phyloP scores from a whole-genome alignment of 2,888 invertebrate genomes.

The Lutraria lutraria region DNA sequence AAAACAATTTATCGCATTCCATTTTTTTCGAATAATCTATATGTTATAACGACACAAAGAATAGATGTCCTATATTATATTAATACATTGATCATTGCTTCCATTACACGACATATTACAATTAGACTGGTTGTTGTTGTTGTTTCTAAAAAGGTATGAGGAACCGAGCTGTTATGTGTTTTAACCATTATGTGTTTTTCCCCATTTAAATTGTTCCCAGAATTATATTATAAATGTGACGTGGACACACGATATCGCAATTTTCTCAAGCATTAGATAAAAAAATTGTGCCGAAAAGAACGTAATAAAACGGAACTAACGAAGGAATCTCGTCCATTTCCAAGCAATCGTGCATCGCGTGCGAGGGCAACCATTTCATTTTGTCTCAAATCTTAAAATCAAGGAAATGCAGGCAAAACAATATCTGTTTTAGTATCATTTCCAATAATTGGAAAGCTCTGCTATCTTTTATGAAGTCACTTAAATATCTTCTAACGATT shows the following conservation, averaged over 20 bases:
- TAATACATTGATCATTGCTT: no score
- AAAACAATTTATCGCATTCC: no score
- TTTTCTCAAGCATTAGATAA: neutral
- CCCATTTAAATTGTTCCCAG: neutral
- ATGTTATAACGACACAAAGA: no score
- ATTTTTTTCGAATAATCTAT: no score
- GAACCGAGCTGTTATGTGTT: no score
- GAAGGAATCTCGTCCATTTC: slow-evolving; percentile 24
- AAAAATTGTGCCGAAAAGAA: neutral
- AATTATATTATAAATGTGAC: neutral
- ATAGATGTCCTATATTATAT: no score
- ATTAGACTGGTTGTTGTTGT: no score
- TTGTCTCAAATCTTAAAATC: slow-evolving; percentile 26
- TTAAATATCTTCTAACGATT: slow-evolving; percentile 38
- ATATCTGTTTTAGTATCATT: slow-evolving; percentile 27
- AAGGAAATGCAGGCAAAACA: slow-evolving; percentile 20
- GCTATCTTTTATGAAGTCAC: slow-evolving; percentile 37
- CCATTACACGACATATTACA: no score
- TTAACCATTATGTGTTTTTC: neutral
- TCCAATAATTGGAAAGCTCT: slow-evolving; percentile 53
- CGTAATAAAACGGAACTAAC: slow-evolving; percentile 1
- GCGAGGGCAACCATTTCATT: slow-evolving; percentile 16
- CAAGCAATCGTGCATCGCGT: slow-evolving; percentile 30
- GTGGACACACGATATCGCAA: neutral
- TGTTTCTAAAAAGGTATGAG: no score